Conservation (phyloP, 2,888 invertebrate genomes). For the Molorchus minor region DNA sequence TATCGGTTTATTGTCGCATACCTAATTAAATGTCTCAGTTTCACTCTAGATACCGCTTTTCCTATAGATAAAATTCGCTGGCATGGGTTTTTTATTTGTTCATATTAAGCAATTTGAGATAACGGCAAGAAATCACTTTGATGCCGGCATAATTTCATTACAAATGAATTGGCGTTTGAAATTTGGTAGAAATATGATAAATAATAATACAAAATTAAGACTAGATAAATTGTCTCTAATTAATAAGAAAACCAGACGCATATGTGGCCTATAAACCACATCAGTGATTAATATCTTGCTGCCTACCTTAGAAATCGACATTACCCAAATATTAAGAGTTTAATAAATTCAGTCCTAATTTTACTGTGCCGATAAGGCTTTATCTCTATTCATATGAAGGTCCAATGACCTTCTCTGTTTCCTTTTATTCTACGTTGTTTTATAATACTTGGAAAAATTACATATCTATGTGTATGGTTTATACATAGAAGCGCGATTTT, state of each 20-base stretch:
- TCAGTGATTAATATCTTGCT: not conserved
- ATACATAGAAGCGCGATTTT: constrained; percentile 8
- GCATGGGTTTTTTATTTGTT: not conserved
- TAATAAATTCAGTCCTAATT: constrained; percentile 10
- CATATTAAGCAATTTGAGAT: not conserved
- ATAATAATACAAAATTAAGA: not conserved
- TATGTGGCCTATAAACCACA: not conserved
- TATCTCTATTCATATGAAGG: constrained; percentile 20
- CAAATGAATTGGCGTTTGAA: not conserved
- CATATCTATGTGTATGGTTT: constrained; percentile 14
- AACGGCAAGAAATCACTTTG: not conserved
- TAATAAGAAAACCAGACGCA: not conserved
- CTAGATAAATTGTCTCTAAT: not conserved
- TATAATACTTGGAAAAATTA: constrained; percentile 12
- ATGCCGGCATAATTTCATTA: not conserved
- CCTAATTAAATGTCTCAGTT: no score
- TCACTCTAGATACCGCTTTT: not conserved
- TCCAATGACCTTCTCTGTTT: constrained; percentile 22
- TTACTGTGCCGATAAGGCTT: constrained; percentile 13
- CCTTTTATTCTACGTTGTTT: constrained; percentile 18
- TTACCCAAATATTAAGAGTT: constrained; percentile 10
- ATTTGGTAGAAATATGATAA: not conserved
- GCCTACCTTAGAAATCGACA: not conserved
- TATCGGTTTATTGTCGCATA: no score
- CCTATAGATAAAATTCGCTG: not conserved